Base-by-base conservation (phyloP, 2,888 invertebrate species). In the Myopa tessellatipennis region DNA sequence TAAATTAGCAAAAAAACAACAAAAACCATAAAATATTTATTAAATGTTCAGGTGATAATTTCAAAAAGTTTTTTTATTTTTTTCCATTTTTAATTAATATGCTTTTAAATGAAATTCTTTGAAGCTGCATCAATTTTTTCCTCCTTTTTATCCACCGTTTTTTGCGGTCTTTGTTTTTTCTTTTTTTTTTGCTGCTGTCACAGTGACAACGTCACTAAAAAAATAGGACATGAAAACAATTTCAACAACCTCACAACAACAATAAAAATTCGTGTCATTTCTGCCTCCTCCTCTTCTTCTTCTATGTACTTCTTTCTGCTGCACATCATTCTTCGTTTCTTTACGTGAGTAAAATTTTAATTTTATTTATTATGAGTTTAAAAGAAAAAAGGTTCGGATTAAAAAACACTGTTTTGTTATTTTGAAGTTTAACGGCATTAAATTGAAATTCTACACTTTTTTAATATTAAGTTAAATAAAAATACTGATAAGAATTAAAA, bases 301-400 rank as follows among this genome's bases (percentile, higher is more conserved):
- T 45, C 8, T 40, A 40, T 6, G 45, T 45, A 8, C 10, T 45
- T 1, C 45, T 45, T 45, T 1, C 10, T 45, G 45, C 3, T 45
- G 10, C 10, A 0, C 3, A 2, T 45, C 10, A 45, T 45, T 45
- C 6, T 45, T 45, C 10, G 45, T 45, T 45, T n/a, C 14, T 58
- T 58, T 58, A 58, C 58, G 58, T 58, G n/a, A 58, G 58, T 58
- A 58, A n/a, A 58, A 58, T 58, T 58, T 58, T 58, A 58, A 58
- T 58, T 58, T 10, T 10, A 10, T 45, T 45, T 45, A 45, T 8
- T 26, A 45, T 6, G 10, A 45, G 7, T 8, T 45, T 45, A 45
- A 45, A 45, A 45, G 10, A 8, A 8, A 6, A 8, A 6, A 45
- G 45, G 6, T 45, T 45, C 45, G 45, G 45, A 1, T 8, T 45